Evolutionary conservation across 2,797 vertebrate species (phyloP).

Genomic region (Esox lucius): DNA sequence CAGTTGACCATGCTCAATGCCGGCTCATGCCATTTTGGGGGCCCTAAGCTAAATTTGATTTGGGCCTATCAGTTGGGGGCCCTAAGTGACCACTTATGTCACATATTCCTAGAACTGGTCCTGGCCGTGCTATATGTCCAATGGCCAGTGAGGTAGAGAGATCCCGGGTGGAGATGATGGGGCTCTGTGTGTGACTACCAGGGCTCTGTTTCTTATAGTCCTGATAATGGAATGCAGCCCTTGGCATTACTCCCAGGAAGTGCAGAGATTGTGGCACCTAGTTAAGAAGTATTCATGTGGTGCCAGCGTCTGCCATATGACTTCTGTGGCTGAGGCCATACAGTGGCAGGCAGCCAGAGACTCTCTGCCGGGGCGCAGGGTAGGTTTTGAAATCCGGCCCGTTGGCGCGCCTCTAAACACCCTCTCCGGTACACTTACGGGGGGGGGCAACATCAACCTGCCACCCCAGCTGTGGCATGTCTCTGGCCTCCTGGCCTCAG

Average conservation of each 20-base stretch:
- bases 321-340: not conserved
- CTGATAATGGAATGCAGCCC: slow-evolving; percentile 11
- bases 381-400: not conserved
- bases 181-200: slow-evolving; percentile 32
- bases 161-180: slow-evolving; percentile 21
- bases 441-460: not conserved
- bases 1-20: slow-evolving; percentile 3
- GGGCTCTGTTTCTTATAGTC: slow-evolving; percentile 21
- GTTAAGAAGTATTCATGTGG: not conserved
- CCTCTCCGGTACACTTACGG: not conserved
- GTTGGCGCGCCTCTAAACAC: not conserved
- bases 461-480: not conserved
- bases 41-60: too few relatives aligned
- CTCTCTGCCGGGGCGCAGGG: too few relatives aligned
- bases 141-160: not conserved
- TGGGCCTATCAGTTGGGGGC: too few relatives aligned
- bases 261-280: not conserved
- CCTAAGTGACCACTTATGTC: too few relatives aligned
- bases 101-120: too few relatives aligned
- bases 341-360: not conserved
- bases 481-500: not conserved
- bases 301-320: slow-evolving; percentile 4
- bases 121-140: too few relatives aligned
- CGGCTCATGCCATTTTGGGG: too few relatives aligned
- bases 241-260: slow-evolving; percentile 14